phyloP scores from a whole-genome alignment of 2,888 invertebrate species.

The Noctua janthina region DNA sequence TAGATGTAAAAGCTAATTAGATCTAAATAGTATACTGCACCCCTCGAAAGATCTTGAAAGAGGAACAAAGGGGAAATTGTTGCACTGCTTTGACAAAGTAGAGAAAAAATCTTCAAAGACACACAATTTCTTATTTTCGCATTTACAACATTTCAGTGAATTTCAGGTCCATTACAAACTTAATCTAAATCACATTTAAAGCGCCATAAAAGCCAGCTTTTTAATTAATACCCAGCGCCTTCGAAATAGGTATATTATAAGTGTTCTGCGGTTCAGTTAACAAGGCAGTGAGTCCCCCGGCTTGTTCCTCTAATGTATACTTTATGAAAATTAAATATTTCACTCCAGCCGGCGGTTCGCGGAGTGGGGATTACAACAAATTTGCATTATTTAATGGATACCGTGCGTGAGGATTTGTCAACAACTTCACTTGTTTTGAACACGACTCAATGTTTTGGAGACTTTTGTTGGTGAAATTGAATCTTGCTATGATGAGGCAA shows the following conservation, averaged over 20 bases:
- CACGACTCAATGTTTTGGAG: conserved; percentile 70
- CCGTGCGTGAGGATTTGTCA: conserved; percentile 88
- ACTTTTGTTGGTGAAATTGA: conserved; percentile 70
- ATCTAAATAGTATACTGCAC: not conserved
- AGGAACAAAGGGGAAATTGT: not conserved
- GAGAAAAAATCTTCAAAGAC: not conserved
- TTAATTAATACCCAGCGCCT: conserved; percentile 62
- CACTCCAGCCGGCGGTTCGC: conserved; percentile 81
- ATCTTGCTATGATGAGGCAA: not conserved
- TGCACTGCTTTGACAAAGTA: not conserved
- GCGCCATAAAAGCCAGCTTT: conserved; percentile 42
- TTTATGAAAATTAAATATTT: conserved; percentile 91
- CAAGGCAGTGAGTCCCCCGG: conserved; percentile 71
- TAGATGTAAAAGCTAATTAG: not conserved
- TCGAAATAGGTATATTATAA: conserved; percentile 63
- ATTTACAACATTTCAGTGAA: conserved; percentile 17
- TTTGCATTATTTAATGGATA: conserved; percentile 90
- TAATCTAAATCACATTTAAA: conserved; percentile 51
- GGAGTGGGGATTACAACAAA: conserved; percentile 88
- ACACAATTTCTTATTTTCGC: not conserved
- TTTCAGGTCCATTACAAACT: conserved; percentile 42
- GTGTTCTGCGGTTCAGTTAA: conserved; percentile 68
- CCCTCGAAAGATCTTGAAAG: not conserved
- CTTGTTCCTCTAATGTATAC: conserved; percentile 86
- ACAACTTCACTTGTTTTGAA: conserved; percentile 80